These are phyloP conservation scores for Drosophila melanica DNA, from an alignment of 1,140 invertebrate genomes.

Conservation along the genomic window DNA sequence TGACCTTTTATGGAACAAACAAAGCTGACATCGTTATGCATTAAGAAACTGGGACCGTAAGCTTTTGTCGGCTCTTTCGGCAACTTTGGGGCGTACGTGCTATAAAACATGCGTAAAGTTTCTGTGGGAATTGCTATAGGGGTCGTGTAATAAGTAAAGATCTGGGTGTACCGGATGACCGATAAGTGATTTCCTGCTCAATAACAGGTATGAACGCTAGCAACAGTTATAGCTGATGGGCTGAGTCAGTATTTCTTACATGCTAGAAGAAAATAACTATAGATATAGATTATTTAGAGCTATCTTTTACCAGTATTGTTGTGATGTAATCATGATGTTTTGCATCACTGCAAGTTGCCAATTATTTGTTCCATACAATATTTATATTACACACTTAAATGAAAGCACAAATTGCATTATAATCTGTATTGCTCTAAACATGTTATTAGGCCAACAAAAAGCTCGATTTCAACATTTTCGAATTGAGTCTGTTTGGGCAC, in stretches of 20 bases:
- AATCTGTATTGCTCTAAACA: slow-evolving; percentile 1
- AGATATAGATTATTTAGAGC: not conserved
- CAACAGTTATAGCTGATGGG: too few relatives aligned
- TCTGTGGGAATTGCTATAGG: not conserved
- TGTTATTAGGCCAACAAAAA: slow-evolving; percentile 1
- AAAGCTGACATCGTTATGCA: slow-evolving; percentile 15
- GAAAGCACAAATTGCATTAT: slow-evolving; percentile 7
- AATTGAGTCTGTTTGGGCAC: slow-evolving; percentile 24
- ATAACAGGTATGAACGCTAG: too few relatives aligned
- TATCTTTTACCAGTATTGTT: slow-evolving; percentile 67
- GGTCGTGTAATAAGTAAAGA: slow-evolving; percentile 13
- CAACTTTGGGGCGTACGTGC: slow-evolving; percentile 52
- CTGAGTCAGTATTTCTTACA: too few relatives aligned
- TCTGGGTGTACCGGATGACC: slow-evolving; percentile 21
- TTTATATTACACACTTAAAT: not conserved
- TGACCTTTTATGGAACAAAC: slow-evolving; percentile 3
- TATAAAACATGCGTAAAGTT: slow-evolving; percentile 35
- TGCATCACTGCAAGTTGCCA: slow-evolving; percentile 48
- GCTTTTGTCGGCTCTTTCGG: not conserved
- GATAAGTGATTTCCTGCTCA: not conserved
- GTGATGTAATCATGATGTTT: slow-evolving; percentile 61
- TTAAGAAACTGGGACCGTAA: not conserved
- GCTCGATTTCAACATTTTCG: slow-evolving; percentile 31
- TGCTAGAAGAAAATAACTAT: not conserved
- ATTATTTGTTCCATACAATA: slow-evolving; percentile 2